Evolutionary conservation across 2,888 invertebrate species (phyloP), one percentile per base, ranked within the genome.

Genomic region (Microctonus aethiopoides): DNA sequence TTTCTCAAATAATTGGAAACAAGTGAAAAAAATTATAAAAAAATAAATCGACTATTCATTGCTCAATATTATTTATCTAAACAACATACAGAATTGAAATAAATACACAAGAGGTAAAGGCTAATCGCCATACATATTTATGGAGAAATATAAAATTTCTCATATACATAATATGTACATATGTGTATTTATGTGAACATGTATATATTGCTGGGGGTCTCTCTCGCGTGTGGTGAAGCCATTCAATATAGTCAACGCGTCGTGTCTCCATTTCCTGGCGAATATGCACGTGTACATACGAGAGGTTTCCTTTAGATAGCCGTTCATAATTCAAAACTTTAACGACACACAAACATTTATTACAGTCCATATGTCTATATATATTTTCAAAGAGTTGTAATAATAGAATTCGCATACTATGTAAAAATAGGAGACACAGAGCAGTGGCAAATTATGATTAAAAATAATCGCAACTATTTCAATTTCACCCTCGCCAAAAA

Each of bases 141-240:
- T 54, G 39, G 32, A 52, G 22, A 61, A 65, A 61, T 39, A 57
- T 29, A 39, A 57, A 57, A 52, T 10, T 22, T 13, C 34, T n/a
- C 13, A 3, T 32, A 26, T 57, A 6, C 13, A n/a, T n/a, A n/a
- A 4, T 3, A 13, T 39, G 5, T 11, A 13, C 13, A n/a, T 13
- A 3, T 26, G 16, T 32, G 9, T 32, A 32, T 57, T 6, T 29
- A 32, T 29, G 16, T n/a, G 9, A 5, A 29, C 7, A 29, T 29
- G 7, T 29, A 29, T 29, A 29, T 46, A 46, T 16, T 16, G 46
- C 16, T 46, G 46, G 16, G 46, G 34, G 20, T 22, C 22, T 65
- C 13, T 34, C 20, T 69, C 36, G 60, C 70, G 70, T 70, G 70
- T 56, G 26, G 41, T 41, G 65, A 70, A 70, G 70, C 70, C 70